Percentiles rank a stretch among this genome's conserved stretches.
Evolutionary conservation across 1,140 invertebrate genomes (phyloP).

Genomic region (Temnothorax curvispinosus): DNA sequence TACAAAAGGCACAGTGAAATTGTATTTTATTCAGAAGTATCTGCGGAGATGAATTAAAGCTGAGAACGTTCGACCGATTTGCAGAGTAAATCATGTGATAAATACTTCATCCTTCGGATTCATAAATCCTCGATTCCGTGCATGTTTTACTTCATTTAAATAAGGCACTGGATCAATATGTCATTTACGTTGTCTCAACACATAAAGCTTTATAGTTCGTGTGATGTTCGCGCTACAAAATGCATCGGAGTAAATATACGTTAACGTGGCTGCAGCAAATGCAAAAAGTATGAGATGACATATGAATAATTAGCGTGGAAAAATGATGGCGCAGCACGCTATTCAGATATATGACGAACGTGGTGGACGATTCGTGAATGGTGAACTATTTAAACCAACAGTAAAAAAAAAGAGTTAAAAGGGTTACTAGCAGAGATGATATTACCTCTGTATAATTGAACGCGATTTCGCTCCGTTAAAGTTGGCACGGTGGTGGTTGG

Average conservation of each 20-base stretch:
- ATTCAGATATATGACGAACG: neutral
- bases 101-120: neutral
- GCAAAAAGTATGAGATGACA: constrained; percentile 31
- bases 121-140: neutral
- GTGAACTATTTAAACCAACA: constrained; percentile 51
- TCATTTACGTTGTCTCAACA: neutral
- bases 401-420: constrained; percentile 40
- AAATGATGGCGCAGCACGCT: constrained; percentile 26
- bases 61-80: neutral
- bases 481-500: constrained; percentile 18
- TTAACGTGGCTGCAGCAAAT: constrained; percentile 36
- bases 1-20: neutral
- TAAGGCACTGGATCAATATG: constrained; percentile 18
- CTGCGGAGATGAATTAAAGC: constrained; percentile 13
- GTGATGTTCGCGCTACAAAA: constrained; percentile 7
- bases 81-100: neutral
- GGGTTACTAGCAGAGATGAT: constrained; percentile 64
- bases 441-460: constrained; percentile 74
- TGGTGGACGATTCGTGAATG: neutral
- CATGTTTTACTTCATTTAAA: constrained; percentile 18
- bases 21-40: neutral
- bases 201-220: constrained; percentile 9
- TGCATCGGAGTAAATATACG: constrained; percentile 30
- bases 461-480: constrained; percentile 58
- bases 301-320: constrained; percentile 51